phyloP scores from a whole-genome alignment of 2,888 invertebrate species.

The Pasiphila rectangulata region DNA sequence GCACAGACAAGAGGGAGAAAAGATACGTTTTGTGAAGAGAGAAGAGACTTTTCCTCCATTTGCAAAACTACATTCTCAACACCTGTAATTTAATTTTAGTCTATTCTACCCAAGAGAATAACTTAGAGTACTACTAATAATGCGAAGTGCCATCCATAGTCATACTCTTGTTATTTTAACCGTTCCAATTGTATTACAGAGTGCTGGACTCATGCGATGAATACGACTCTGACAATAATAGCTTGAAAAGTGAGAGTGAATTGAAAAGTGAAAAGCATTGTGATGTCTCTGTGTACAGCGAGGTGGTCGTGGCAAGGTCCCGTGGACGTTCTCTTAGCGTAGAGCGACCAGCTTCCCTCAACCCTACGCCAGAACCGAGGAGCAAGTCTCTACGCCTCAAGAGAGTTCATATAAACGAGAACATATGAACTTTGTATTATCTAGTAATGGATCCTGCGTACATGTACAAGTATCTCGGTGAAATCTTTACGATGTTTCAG shows the following conservation, averaged over 20 bases:
- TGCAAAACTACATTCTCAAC: too few relatives aligned
- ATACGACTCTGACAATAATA: constrained; percentile 44
- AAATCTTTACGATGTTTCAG: too few relatives aligned
- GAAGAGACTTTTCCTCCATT: too few relatives aligned
- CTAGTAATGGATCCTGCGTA: background rate
- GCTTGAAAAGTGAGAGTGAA: constrained; percentile 21
- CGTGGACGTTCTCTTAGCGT: constrained; percentile 64
- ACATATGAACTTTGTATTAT: background rate
- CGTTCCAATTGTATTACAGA: constrained; percentile 39
- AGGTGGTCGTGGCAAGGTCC: constrained; percentile 33
- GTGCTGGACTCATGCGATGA: constrained; percentile 48
- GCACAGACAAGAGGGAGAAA: too few relatives aligned
- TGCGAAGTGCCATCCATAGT: too few relatives aligned
- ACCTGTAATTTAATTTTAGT: too few relatives aligned
- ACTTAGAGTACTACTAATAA: too few relatives aligned
- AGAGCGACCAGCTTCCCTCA: constrained; percentile 54
- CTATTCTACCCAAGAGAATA: too few relatives aligned
- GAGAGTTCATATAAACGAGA: constrained; percentile 42
- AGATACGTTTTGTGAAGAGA: too few relatives aligned
- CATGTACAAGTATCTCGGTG: background rate
- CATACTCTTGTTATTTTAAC: too few relatives aligned
- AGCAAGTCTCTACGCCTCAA: constrained; percentile 72
- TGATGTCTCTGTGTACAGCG: constrained; percentile 51
- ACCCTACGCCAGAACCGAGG: constrained; percentile 54
- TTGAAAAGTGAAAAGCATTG: constrained; percentile 48